phyloP scores from a whole-genome alignment of 2,888 invertebrate genomes.

The Amphipyra tragopoginis region DNA sequence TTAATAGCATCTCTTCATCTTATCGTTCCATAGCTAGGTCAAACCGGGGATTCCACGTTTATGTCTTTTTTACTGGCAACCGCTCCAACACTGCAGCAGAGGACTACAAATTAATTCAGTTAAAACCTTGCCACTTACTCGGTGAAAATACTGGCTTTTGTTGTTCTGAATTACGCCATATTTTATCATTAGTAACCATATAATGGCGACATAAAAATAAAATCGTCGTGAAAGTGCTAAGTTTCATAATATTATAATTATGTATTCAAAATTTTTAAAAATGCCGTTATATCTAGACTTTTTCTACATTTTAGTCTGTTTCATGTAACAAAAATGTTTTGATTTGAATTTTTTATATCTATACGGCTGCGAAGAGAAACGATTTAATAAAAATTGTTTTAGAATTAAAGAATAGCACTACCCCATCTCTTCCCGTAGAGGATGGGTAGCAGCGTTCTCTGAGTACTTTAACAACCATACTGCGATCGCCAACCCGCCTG shows the following conservation, averaged over 20 bases:
- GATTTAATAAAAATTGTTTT: too few species aligned
- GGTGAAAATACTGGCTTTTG: slow-evolving; percentile 19
- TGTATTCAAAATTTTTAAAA: neutral
- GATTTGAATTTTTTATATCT: too few species aligned
- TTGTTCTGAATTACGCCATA: slow-evolving; percentile 28
- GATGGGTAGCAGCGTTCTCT: too few species aligned
- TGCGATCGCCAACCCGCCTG: too few species aligned
- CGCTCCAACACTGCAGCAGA: slow-evolving; percentile 32
- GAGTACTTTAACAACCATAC: too few species aligned
- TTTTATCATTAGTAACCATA: slow-evolving; percentile 25
- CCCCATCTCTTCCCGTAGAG: too few species aligned
- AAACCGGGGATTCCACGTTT: slow-evolving; percentile 29
- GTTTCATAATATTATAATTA: neutral
- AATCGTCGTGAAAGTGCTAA: slow-evolving; percentile 11
- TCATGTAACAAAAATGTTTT: too few species aligned
- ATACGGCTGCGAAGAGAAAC: too few species aligned
- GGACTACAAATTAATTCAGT: slow-evolving; percentile 42
- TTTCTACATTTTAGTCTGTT: too few species aligned
- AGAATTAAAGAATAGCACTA: too few species aligned
- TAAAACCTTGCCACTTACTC: slow-evolving; percentile 29
- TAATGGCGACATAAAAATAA: slow-evolving; percentile 22
- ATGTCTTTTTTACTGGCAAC: slow-evolving; percentile 39
- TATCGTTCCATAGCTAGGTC: slow-evolving; percentile 21
- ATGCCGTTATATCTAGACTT: too few species aligned
- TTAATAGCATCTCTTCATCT: slow-evolving; percentile 5